Percentiles rank a stretch among this genome's conserved stretches.
Conservation (phyloP, 2,797 vertebrate species). For the Siniperca undulata region DNA sequence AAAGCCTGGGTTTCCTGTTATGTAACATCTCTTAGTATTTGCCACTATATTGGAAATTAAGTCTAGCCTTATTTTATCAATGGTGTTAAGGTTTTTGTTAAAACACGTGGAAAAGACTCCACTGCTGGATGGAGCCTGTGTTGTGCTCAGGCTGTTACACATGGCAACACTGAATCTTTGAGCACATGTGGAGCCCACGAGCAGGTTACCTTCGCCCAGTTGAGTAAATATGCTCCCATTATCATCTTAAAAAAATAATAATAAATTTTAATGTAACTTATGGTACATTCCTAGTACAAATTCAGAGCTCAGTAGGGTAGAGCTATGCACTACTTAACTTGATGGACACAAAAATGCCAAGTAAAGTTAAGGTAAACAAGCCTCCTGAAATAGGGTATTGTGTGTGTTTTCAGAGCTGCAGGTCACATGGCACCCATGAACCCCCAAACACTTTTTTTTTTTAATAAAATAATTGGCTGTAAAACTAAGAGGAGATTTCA, state of each 20-base stretch:
- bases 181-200: neutral
- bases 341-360: neutral
- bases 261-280: neutral
- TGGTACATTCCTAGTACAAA: neutral
- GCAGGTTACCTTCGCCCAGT: neutral
- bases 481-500: too few species aligned
- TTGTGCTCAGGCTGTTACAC: neutral
- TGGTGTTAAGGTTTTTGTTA: neutral
- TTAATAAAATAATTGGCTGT: too few species aligned
- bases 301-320: neutral
- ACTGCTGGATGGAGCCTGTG: neutral
- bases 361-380: neutral
- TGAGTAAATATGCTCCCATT: conserved; percentile 11
- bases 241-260: neutral
- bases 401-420: too few species aligned
- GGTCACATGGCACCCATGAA: too few species aligned
- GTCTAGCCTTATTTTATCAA: conserved; percentile 14
- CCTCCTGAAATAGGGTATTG: too few species aligned
- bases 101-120: conserved; percentile 1
- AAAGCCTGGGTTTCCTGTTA: neutral
- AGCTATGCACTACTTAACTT: neutral
- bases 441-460: too few species aligned
- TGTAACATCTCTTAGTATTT: conserved; percentile 27
- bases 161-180: neutral
- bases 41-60: conserved; percentile 7